Percentiles rank a stretch among this genome's conserved stretches.
phyloP scores from a whole-genome alignment of 1,140 invertebrate genomes.

The Pseudobourletiella spinata region DNA sequence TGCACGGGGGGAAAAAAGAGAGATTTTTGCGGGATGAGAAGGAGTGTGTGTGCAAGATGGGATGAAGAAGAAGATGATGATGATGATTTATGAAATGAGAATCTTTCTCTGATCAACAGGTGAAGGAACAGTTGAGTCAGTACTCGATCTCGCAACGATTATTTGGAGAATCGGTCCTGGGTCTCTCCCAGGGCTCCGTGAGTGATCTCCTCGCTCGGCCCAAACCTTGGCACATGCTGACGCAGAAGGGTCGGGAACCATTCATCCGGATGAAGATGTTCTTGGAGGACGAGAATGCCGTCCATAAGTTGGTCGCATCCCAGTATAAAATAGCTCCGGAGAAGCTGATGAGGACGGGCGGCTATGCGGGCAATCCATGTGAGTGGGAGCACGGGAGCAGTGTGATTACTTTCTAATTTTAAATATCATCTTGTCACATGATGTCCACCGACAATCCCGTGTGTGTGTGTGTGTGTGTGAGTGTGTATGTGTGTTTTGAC shows the following conservation, averaged over 20 bases:
- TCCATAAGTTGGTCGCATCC: constrained; percentile 89
- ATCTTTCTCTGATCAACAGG: constrained; percentile 41
- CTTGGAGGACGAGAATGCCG: constrained; percentile 87
- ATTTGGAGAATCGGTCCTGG: constrained; percentile 95
- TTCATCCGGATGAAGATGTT: constrained; percentile 99
- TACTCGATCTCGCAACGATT: constrained; percentile 97
- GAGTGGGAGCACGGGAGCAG: constrained; percentile 35
- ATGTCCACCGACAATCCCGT: no score
- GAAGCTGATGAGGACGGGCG: constrained; percentile 87
- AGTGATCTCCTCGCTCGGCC: constrained; percentile 88
- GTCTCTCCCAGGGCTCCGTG: constrained; percentile 90
- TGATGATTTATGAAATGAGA: constrained; percentile 6
- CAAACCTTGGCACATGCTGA: constrained; percentile 96
- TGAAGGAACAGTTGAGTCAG: constrained; percentile 95
- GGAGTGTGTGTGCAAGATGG: no score
- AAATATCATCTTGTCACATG: neutral
- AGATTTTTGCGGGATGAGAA: no score
- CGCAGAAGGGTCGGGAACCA: constrained; percentile 91
- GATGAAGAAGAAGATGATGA: no score
- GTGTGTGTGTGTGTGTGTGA: no score
- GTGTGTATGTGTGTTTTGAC: no score
- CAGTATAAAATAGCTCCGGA: constrained; percentile 97
- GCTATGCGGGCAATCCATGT: constrained; percentile 76
- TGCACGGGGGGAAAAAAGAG: no score
- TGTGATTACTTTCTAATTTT: neutral